Base-by-base conservation (phyloP, 2,113 vertebrate genomes). In the Fulica atra region DNA sequence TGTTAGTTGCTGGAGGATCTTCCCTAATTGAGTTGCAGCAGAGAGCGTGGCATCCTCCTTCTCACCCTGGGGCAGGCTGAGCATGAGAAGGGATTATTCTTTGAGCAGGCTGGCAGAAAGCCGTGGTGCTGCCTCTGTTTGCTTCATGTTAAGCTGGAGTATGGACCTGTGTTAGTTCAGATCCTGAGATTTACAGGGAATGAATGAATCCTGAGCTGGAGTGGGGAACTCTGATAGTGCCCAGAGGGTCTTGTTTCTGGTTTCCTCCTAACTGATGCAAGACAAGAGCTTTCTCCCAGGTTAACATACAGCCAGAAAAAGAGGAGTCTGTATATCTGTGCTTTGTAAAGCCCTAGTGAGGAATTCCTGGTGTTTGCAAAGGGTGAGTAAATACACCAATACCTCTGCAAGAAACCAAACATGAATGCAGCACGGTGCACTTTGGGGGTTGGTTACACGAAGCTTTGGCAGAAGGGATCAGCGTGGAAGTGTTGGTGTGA, bases 341-440 rank as follows among this genome's bases (percentile, higher is more conserved):
- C 57, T 92, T 48, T 63, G 46, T 33, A 81, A 85, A 44, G 23
- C 16, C 3, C 4, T 20, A 24, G 42, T 25, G 59, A 92, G 63
- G 53, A 82, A 65, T 70, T 77, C 64, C n/a, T 79, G 25, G 50
- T 48, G 13, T 36, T 76, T 89, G 65, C 46, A n/a, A 53, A 18
- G 53, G 14, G 11, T 18, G 20, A 65, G 64, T 54, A 78, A 82
- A 64, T 46, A 29, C 66, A 35, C 26, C 16, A n/a, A 2, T 21
- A 9, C 20, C 12, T 21, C 38, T 42, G 25, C 61, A 61, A 28
- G 50, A 25, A 91, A 69, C 12, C 31, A 20, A 35, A 5, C 17
- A 23, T 0, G 0, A 35, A 26, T 24, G 19, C 31, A 56, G 12
- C 12, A 38, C 0, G 0, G 11, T 20, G 11, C 8, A 12, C 29